A percentile compares a stretch with the other conserved stretches of the same genome.
phyloP scores from a whole-genome alignment of 2,113 vertebrate genomes.

The Aptenodytes forsteri region DNA sequence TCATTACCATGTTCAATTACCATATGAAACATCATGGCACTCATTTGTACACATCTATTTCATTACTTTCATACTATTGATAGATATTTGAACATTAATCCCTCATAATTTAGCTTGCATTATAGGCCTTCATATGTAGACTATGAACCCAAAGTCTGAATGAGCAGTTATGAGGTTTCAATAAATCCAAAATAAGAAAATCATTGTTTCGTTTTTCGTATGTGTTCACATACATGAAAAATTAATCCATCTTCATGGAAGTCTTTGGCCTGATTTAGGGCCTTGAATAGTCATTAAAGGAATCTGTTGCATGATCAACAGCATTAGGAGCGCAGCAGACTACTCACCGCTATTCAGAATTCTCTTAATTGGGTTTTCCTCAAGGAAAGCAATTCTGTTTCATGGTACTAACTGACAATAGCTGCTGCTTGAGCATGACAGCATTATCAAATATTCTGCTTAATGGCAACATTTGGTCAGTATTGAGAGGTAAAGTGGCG shows the following conservation, averaged over 20 bases:
- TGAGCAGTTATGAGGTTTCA: background rate
- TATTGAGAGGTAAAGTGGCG: background rate
- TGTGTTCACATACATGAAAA: background rate
- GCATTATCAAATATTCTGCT: background rate
- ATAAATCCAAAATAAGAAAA: background rate
- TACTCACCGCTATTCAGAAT: background rate
- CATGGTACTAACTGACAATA: background rate
- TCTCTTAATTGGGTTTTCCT: conserved; percentile 2
- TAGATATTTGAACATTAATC: background rate
- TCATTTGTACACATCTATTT: background rate
- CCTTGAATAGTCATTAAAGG: background rate
- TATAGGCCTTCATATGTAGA: background rate
- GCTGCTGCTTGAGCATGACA: background rate
- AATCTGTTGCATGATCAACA: background rate
- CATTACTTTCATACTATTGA: background rate
- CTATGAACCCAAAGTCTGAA: background rate
- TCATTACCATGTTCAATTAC: background rate
- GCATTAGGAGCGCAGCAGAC: background rate
- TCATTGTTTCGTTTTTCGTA: background rate
- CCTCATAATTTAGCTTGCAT: background rate
- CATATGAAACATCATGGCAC: background rate
- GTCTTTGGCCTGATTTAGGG: background rate
- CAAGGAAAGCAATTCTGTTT: background rate
- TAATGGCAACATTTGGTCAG: background rate
- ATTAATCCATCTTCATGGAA: background rate